Conservation (phyloP, 2,888 invertebrate species). For the Ophraella communa region DNA sequence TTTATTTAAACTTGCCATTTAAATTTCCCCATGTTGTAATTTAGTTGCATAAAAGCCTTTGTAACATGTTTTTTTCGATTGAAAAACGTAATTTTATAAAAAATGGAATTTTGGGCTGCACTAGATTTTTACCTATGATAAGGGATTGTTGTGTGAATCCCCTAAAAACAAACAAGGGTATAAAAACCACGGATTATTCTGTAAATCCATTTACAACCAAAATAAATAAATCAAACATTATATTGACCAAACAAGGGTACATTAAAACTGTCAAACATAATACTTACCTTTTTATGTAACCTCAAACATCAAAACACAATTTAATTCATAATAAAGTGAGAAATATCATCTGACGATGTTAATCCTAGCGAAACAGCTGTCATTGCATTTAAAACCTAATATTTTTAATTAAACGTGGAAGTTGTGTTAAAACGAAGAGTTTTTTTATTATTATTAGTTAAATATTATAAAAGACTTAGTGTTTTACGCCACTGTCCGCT, state of each 20-base stretch:
- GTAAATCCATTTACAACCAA: neutral
- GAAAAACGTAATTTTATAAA: neutral
- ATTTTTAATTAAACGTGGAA: too few species aligned
- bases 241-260: neutral
- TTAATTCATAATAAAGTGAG: too few species aligned
- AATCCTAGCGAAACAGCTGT: too few species aligned
- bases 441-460: too few species aligned
- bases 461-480: too few species aligned
- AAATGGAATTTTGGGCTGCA: neutral
- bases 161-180: neutral
- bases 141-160: constrained; percentile 29
- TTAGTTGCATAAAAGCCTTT: neutral
- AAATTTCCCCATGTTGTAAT: neutral
- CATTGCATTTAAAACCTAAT: too few species aligned
- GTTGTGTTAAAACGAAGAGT: too few species aligned
- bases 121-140: neutral
- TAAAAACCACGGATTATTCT: neutral
- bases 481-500: too few species aligned
- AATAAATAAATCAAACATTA: neutral
- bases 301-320: too few species aligned
- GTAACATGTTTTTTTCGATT: neutral
- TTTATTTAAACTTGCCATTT: neutral
- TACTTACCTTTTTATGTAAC: neutral
- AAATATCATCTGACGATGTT: too few species aligned
- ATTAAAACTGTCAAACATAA: neutral